Evolutionary conservation across 2,797 vertebrate species (phyloP).

Genomic region (Borostomias antarcticus): DNA sequence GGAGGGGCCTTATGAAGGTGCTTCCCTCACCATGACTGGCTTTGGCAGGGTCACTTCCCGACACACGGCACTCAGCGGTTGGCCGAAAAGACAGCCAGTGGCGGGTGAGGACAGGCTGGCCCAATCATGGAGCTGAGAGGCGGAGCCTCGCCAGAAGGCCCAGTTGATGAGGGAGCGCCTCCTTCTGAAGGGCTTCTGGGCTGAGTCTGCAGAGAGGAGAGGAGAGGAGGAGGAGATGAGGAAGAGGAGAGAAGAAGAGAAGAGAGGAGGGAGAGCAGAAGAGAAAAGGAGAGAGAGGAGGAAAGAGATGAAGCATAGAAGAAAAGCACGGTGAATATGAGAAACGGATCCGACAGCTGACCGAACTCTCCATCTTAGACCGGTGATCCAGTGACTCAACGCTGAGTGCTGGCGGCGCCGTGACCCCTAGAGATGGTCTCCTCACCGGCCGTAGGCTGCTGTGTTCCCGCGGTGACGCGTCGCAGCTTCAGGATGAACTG

Average conservation of each 20-base stretch:
- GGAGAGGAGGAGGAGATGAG: not conserved
- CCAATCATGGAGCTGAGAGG: conserved; percentile 79
- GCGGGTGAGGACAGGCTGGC: conserved; percentile 68
- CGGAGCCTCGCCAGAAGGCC: conserved; percentile 91
- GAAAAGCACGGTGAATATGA: not conserved
- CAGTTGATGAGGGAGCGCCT: conserved; percentile 89
- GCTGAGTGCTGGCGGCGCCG: too few species aligned
- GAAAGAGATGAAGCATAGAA: not conserved
- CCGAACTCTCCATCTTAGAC: not conserved
- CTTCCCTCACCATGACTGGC: conserved; percentile 85
- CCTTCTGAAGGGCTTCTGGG: conserved; percentile 83
- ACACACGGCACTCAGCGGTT: conserved; percentile 81
- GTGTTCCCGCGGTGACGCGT: conserved; percentile 58
- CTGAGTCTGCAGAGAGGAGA: conserved; percentile 69
- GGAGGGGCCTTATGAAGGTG: not conserved
- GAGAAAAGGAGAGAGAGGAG: too few species aligned
- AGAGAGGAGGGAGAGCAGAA: conserved; percentile 1
- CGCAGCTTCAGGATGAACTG: conserved; percentile 94
- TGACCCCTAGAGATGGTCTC: not conserved
- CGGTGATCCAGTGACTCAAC: too few species aligned
- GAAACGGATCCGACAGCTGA: not conserved
- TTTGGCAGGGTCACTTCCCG: conserved; percentile 85
- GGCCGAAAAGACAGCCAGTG: conserved; percentile 83
- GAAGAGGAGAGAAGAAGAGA: not conserved
- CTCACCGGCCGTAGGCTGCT: conserved; percentile 80